Percentiles rank a stretch among this genome's conserved stretches.
Conservation (phyloP, 2,888 invertebrate species). For the Hedya salicella region DNA sequence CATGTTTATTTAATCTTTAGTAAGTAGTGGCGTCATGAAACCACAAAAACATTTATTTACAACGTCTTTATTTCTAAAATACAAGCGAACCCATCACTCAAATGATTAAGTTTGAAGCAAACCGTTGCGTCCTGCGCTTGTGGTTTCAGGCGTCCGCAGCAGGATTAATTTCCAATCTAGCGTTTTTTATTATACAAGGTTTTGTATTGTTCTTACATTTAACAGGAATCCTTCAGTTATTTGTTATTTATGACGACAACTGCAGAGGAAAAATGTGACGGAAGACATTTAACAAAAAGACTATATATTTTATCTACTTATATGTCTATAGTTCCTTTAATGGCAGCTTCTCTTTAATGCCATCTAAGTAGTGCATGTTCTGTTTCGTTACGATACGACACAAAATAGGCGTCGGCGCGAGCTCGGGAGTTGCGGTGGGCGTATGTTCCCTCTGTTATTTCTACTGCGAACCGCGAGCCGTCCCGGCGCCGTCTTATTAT, state of each 20-base stretch:
- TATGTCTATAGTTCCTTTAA: neutral
- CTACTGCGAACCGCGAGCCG: constrained; percentile 48
- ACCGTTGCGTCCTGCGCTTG: constrained; percentile 38
- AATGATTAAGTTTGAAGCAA: constrained; percentile 38
- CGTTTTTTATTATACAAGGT: constrained; percentile 6
- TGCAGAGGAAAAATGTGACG: too few relatives aligned
- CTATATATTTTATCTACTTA: too few relatives aligned
- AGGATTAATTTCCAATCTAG: constrained; percentile 23
- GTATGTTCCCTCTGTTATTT: constrained; percentile 47
- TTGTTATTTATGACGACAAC: neutral
- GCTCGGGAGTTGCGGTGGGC: constrained; percentile 19
- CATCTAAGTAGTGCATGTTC: neutral
- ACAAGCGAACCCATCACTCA: constrained; percentile 29
- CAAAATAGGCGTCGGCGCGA: neutral
- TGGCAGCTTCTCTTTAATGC: neutral
- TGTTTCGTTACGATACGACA: neutral
- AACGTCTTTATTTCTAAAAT: constrained; percentile 27
- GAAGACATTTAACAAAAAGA: neutral
- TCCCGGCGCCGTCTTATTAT: constrained; percentile 62
- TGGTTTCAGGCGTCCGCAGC: constrained; percentile 16
- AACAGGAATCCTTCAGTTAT: neutral
- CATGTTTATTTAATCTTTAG: constrained; percentile 39
- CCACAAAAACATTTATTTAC: constrained; percentile 33
- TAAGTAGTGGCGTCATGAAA: constrained; percentile 23
- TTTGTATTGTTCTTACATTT: constrained; percentile 2